Evolutionary conservation across 2,113 vertebrate species (phyloP).

Genomic region (Promerops cafer): DNA sequence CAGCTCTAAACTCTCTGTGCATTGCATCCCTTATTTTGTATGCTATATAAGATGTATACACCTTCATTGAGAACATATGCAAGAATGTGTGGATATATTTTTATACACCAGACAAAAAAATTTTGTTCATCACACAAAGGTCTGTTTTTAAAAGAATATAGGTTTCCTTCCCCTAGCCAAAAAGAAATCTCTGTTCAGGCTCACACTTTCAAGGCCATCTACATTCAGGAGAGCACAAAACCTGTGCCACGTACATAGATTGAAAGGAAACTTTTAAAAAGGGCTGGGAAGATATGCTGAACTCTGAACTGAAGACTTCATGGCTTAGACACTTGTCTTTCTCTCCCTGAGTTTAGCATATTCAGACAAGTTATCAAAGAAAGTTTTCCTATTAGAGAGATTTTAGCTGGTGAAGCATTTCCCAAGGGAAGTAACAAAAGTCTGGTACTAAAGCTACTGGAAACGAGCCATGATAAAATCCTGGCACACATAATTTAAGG

Average conservation of each 20-base stretch:
- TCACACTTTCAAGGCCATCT: background rate
- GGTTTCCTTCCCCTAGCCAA: background rate
- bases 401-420: background rate
- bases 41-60: background rate
- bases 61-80: background rate
- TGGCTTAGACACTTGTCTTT: background rate
- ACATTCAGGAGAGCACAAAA: background rate
- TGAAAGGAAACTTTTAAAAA: background rate
- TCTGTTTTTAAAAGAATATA: background rate
- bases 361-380: background rate
- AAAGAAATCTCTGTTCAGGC: background rate
- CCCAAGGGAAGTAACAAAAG: background rate
- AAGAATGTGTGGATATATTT: background rate
- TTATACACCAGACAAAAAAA: background rate
- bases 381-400: background rate
- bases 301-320: background rate
- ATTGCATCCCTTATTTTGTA: background rate
- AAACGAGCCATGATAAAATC: background rate
- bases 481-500: background rate
- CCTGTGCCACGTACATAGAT: background rate
- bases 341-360: background rate
- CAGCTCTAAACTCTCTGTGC: background rate
- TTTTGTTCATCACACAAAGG: background rate
- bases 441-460: background rate
- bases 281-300: background rate